A percentile compares a stretch with the other conserved stretches of the same genome.
Evolutionary conservation across 2,113 vertebrate species (phyloP).

Genomic region (human (Homo sapiens)): GRCh38 chr15:26672501-26673000

Average conservation of each 20-base stretch:
- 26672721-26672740: background rate
- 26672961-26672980: background rate
- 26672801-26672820: background rate
- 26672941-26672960: background rate
- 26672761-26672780: background rate
- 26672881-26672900: background rate
- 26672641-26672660: background rate
- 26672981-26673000: background rate
- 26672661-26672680: background rate
- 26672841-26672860: background rate
- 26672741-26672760: background rate
- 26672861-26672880: background rate
- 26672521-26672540: background rate
- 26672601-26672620: background rate
- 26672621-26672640: background rate
- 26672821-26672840: background rate
- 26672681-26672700: background rate
- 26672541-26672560: background rate
- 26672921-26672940: background rate
- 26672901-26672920: background rate
- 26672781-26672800: background rate
- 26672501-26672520: background rate
- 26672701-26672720: background rate
- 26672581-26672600: background rate
- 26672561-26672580: background rate